Evolutionary conservation across 92 coral and sea anemone genomes (phyloP), one percentile per base, ranked within the genome.

Genomic region (Actinostola sp.): DNA sequence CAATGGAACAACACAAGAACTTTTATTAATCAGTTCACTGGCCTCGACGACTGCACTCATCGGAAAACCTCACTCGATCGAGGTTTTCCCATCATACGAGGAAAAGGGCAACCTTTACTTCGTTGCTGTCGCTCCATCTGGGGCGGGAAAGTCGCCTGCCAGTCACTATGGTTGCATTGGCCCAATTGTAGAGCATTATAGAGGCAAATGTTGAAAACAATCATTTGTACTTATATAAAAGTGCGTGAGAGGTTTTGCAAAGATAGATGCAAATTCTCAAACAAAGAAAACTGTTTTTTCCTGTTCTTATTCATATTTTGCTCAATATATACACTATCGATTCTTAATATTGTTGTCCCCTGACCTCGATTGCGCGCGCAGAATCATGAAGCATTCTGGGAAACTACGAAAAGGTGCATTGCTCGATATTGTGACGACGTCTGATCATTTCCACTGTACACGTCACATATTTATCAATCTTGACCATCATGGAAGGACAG

Each of bases 41-140:
- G 29, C 86, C 12, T 73, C 74, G 13, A 73, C 86, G 21, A 85
- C 85, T 51, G 85, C 82, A 19, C 39, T 79, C 44, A 55, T 83
- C 20, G 86, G 82, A 26, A 77, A 83, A 34, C 75, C 72, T n/a
- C n/a, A n/a, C 15, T 56, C 84, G 17, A 24, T 88, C 39, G 70
- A 80, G 50, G 77, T 88, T 24, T 88, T 88, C 49, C 38, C 55
- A 14, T 15, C 89, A n/a, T 88, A 79, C 29, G 61, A 66, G 46
- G 89, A 88, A 61, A 79, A 57, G 26, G 84, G 73, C 15, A 84
- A 89, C 79, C 66, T 75, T 38, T 89, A 71, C 43, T 30, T 72
- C 27, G 50, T 84, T 38, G 87, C 52, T 38, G 72, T 89, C 14
- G 90, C 87, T 26, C 90, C 82, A 25, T 88, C 92, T 6, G 92